Evolutionary conservation across 1,140 invertebrate species (phyloP).

Genomic region (Euura saliciscinereae): DNA sequence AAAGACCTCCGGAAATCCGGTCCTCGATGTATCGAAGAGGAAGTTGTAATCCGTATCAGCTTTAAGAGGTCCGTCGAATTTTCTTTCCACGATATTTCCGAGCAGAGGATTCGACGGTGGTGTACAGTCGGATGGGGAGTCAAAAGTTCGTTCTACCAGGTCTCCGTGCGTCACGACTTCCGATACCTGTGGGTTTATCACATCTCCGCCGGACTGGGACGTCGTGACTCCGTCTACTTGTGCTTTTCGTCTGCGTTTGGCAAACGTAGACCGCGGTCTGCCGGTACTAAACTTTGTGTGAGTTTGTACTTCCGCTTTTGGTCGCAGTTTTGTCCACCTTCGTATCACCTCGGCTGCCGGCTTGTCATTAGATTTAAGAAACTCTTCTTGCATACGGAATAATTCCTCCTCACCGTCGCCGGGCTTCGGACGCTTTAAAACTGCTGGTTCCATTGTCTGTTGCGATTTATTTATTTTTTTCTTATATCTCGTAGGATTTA

Average conservation of each 20-base stretch:
- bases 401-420: conserved; percentile 73
- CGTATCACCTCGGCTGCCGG: conserved; percentile 66
- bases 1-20: conserved; percentile 49
- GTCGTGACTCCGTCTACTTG: conserved; percentile 34
- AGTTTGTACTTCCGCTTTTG: background rate
- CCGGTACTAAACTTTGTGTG: background rate
- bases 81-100: conserved; percentile 68
- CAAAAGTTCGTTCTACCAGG: conserved; percentile 18
- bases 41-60: conserved; percentile 23
- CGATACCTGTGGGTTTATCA: conserved; percentile 28
- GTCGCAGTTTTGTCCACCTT: conserved; percentile 54
- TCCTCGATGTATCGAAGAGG: conserved; percentile 9
- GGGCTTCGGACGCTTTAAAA: conserved; percentile 63
- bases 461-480: too few species aligned
- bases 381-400: conserved; percentile 73
- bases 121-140: conserved; percentile 59
- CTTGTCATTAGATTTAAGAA: conserved; percentile 57
- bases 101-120: conserved; percentile 56
- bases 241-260: conserved; percentile 27
- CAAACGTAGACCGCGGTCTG: conserved; percentile 44
- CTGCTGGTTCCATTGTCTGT: background rate
- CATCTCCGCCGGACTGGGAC: conserved; percentile 27
- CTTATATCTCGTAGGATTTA: too few species aligned
- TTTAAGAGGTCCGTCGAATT: conserved; percentile 40
- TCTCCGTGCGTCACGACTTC: conserved; percentile 16